phyloP scores from a whole-genome alignment of 2,888 invertebrate species.

The Macroteleia sp. region DNA sequence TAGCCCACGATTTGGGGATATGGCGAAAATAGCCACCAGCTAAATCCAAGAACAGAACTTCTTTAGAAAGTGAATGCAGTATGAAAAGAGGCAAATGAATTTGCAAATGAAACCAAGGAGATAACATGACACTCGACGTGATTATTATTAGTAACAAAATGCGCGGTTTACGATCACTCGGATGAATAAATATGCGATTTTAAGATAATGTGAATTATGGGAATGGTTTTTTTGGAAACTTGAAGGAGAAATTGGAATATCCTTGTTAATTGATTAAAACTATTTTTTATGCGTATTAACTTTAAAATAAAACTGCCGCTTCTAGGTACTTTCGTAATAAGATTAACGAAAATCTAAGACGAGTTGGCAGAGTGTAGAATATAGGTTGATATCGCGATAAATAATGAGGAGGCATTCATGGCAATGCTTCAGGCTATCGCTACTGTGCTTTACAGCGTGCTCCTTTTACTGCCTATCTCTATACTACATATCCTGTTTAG shows the following conservation, averaged over 20 bases:
- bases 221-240: neutral
- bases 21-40: constrained; percentile 50
- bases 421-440: constrained; percentile 80
- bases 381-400: constrained; percentile 83
- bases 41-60: constrained; percentile 3
- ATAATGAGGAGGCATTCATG: constrained; percentile 81
- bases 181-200: constrained; percentile 40
- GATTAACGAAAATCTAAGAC: constrained; percentile 6
- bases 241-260: constrained; percentile 40
- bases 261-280: constrained; percentile 42
- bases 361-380: constrained; percentile 75
- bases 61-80: constrained; percentile 51
- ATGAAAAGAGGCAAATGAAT: constrained; percentile 25
- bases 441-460: constrained; percentile 74
- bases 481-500: constrained; percentile 6
- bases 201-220: constrained; percentile 35
- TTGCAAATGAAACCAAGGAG: constrained; percentile 19
- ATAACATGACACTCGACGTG: constrained; percentile 43
- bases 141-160: constrained; percentile 57
- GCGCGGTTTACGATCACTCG: constrained; percentile 31
- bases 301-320: neutral
- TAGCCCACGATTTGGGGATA: constrained; percentile 21
- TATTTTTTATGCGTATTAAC: constrained; percentile 3
- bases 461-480: constrained; percentile 34
- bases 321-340: no score